Base-by-base conservation (phyloP, 2,888 invertebrate genomes). In the Coelinius sp. region DNA sequence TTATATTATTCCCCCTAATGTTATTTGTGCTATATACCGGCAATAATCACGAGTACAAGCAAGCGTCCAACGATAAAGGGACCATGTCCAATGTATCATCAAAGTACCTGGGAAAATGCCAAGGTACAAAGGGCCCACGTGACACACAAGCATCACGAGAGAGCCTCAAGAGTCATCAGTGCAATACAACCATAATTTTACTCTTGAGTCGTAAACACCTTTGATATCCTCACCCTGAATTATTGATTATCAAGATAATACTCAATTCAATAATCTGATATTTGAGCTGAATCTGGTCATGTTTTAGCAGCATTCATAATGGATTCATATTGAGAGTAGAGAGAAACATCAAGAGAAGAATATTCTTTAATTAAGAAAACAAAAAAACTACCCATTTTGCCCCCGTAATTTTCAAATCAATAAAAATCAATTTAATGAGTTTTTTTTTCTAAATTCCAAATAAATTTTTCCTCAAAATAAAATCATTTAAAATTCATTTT, bases 1-100 rank as follows among this genome's bases (percentile, higher is more conserved):
- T 83, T 81, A 82, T 78, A 80, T 81, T 79, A 80, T 83, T 83
- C 80, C 76, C n/a, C 78, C 79, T 83, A 83, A 83, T 81, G 79
- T 82, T 83, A 82, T 83, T 82, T 78, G 46, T 76, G 76, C 41
- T 44, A 41, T 59, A 62, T 35, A 63, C 63, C 27, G 63, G 41
- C 22, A 41, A 63, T 63, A 63, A 63, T 38, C 63, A 63, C 10
- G 22, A 63, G 41, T 17, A 38, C 38, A 63, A 38, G 38, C 38
- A 35, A 22, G 63, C 41, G 38, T 41, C 22, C 22, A 20, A 22
- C 38, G 35, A 41, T 41, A 63, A 38, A 22, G 63, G 24, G 38
- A 22, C 41, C 63, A 20, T 24, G 24, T 14, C n/a, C 41, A 41
- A 38, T 63, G 14, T 24, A 14, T 22, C 41, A 24, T 41, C 41